These are phyloP conservation scores for Orthochromis malagaraziensis DNA, from an alignment of 2,113 vertebrate genomes.

Conservation along the genomic window DNA sequence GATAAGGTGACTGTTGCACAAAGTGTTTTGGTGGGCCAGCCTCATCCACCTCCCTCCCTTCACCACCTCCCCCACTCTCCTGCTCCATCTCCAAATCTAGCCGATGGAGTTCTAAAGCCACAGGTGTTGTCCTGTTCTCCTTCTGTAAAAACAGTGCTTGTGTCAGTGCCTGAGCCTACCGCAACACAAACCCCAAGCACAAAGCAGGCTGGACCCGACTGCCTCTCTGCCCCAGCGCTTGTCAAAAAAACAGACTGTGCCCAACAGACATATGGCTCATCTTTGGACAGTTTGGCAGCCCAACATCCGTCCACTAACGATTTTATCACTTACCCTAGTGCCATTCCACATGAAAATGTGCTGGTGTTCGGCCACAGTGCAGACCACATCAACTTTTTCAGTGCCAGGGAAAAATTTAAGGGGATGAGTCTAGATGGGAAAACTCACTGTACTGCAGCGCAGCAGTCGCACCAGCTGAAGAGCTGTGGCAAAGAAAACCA, in stretches of 20 bases:
- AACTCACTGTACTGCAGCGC: conserved; percentile 33
- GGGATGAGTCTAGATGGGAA: conserved; percentile 87
- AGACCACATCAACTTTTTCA: conserved; percentile 95
- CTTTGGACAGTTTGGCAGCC: not conserved
- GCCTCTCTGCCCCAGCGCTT: conserved; percentile 21
- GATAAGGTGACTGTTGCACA: conserved; percentile 38
- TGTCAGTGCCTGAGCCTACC: conserved; percentile 11
- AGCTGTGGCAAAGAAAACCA: conserved; percentile 47
- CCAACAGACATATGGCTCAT: conserved; percentile 8
- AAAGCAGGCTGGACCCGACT: not conserved
- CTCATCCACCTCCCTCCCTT: conserved; percentile 43
- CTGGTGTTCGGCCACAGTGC: conserved; percentile 64
- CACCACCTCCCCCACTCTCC: conserved; percentile 19
- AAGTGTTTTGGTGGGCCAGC: conserved; percentile 24
- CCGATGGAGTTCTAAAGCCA: not conserved
- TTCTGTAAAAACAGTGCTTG: conserved; percentile 9
- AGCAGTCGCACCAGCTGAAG: conserved; percentile 31
- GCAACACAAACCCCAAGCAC: conserved; percentile 20
- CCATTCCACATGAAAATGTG: conserved; percentile 45
- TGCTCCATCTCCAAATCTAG: not conserved
- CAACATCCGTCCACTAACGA: conserved; percentile 21
- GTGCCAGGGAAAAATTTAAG: conserved; percentile 92
- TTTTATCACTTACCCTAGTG: conserved; percentile 42
- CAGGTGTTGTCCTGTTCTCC: not conserved
- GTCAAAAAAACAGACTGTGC: conserved; percentile 24